Percentiles rank a stretch among this genome's conserved stretches.
These are phyloP conservation scores for Aplochiton taeniatus DNA, from an alignment of 2,797 vertebrate genomes.

Conservation along the genomic window DNA sequence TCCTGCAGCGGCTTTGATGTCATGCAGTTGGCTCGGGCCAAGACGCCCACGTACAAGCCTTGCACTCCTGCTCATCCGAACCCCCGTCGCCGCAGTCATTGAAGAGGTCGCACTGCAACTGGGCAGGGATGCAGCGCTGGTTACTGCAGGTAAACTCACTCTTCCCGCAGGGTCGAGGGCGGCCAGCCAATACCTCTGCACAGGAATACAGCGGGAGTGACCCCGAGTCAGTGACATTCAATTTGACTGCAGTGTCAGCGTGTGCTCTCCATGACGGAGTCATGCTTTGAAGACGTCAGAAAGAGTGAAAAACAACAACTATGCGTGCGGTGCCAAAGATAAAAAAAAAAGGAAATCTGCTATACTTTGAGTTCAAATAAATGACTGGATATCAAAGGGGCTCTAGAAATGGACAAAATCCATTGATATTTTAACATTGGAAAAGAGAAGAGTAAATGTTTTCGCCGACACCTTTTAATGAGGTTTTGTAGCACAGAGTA, in stretches of 20 bases:
- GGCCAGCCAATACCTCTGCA: conserved; percentile 79
- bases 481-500: too few relatives aligned
- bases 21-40: neutral
- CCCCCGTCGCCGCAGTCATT: conserved; percentile 93
- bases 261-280: neutral
- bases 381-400: neutral
- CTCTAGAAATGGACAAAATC: neutral
- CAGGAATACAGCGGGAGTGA: conserved; percentile 29
- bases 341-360: neutral
- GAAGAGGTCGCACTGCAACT: conserved; percentile 90
- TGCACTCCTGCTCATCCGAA: conserved; percentile 92
- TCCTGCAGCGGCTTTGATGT: neutral
- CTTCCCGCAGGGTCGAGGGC: conserved; percentile 89
- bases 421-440: too few relatives aligned
- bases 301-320: neutral
- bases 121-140: conserved; percentile 85
- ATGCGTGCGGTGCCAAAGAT: neutral
- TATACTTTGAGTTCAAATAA: neutral
- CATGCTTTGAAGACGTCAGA: conserved; percentile 1
- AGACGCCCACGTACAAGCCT: conserved; percentile 80
- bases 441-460: too few relatives aligned
- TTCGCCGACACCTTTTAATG: too few relatives aligned
- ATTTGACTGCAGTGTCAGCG: neutral
- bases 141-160: conserved; percentile 91
- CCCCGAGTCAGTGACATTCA: neutral